Percentiles rank a stretch among this genome's conserved stretches.
Conservation (phyloP, 2,888 invertebrate genomes). For the Synergus gifuensis region DNA sequence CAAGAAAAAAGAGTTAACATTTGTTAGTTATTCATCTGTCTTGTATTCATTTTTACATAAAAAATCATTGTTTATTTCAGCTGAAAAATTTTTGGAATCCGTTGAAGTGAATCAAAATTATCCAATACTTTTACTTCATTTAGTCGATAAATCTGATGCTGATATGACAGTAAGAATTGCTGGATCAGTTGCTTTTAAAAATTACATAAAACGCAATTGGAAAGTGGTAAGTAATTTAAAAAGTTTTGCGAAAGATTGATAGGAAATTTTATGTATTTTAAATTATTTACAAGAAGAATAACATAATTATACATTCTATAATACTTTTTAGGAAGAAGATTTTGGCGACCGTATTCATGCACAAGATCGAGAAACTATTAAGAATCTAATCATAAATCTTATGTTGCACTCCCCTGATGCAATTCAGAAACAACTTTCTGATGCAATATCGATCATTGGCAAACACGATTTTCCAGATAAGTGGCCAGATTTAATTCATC, state of each 20-base stretch:
- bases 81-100: constrained; percentile 94
- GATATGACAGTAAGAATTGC: constrained; percentile 91
- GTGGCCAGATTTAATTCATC: constrained; percentile 95
- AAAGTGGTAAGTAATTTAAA: constrained; percentile 81
- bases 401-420: constrained; percentile 95
- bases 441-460: constrained; percentile 97
- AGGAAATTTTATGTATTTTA: not conserved
- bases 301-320: constrained; percentile 2
- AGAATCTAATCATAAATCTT: constrained; percentile 91
- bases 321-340: constrained; percentile 72
- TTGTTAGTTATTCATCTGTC: not conserved
- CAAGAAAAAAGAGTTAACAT: not conserved
- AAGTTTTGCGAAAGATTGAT: not conserved
- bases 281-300: not conserved
- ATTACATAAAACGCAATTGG: constrained; percentile 98
- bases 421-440: constrained; percentile 96
- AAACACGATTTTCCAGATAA: constrained; percentile 97
- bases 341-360: constrained; percentile 86
- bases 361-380: constrained; percentile 89
- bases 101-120: constrained; percentile 95
- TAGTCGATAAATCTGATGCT: constrained; percentile 90
- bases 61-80: constrained; percentile 77
- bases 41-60: not conserved
- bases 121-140: constrained; percentile 89
- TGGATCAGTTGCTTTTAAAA: constrained; percentile 97